Evolutionary conservation across 1,140 invertebrate species (phyloP), one percentile per base, ranked within the genome.

Genomic region (Heliothis subflexa): DNA sequence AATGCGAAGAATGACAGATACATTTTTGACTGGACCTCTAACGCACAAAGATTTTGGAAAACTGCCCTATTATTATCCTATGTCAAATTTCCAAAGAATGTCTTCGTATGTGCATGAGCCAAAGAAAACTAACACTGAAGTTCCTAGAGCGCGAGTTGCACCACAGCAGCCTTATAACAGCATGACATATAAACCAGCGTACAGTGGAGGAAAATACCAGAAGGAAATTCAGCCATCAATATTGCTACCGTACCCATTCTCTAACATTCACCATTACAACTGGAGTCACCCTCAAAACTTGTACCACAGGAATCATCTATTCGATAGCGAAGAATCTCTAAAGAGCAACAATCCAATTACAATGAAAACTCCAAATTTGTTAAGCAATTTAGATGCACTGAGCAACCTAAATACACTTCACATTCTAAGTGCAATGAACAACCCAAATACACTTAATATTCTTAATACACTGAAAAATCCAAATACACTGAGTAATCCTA

Each of bases 41-140:
- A 73, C 70, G 11, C 80, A 74, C 0, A 85, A 80, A 14, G 84
- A 88, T 73, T 88, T 86, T 49, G 79, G 82, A n/a, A 90, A 83
- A 71, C 7, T 89, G 9, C 88, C 89, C 9, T 92, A 92, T 78
- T 89, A 90, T 49, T 91, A 91, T 61, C 86, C 88, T 18, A 78
- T 89, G 50, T 88, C 90, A 52, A 79, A 82, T 52, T 90, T 91
- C 16, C 89, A 93, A 66, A 85, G 88, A 73, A 47, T 79, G 16
- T 72, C 86, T 14, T 89, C 90, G 40, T 92, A 92, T 70, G 47
- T 72, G 40, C 57, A 59, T 47, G 64, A 55, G 12, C 73, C 54
- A 47, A 68, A 21, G 12, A 40, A 25, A 79, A 13, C 10, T 45
- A 11, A 25, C 4, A 28, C 9, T 12, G 2, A 0, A 10, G 28